Evolutionary conservation across 2,797 vertebrate species (phyloP), one percentile per base, ranked within the genome.

Genomic region (Macroramphosus scolopax): DNA sequence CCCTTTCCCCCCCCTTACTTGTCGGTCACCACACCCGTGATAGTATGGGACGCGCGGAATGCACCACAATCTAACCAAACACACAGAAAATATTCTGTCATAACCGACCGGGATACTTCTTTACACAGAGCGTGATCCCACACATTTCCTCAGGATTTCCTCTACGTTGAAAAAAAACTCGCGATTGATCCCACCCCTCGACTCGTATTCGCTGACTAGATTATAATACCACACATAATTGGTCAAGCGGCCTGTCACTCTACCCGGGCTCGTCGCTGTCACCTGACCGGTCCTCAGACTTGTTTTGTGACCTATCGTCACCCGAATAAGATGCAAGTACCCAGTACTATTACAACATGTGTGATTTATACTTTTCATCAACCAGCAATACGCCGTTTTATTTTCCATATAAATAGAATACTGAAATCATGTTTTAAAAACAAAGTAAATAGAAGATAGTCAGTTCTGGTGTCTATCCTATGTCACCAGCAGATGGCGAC

Each of bases 271-370:
- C 59, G 65, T 75, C 57, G 11, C 71, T 83, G 88, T 95, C 93
- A 95, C 91, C 91, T 95, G 94, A 97, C 92, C 85, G 51, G 77
- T 72, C 47, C 64, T 77, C 84, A 63, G 64, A 83, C 80, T 87
- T 84, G 86, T 88, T 88, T 77, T 70, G 64, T 80, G 84, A 88
- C 81, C 81, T 81, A n/a, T n/a, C n/a, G 71, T 80, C 68, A 75
- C 73, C 81, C 68, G 68, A 67, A 70, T 49, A 35, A 48, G 25
- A 17, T 15, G 14, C 30, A 44, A 39, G 63, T 45, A 18, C 14
- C n/a, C n/a, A n/a, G n/a, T n/a, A n/a, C 6, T 22, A 22, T 22
- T 22, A 22, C 20, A 22, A 22, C 20, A 3, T 22, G 6, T 3
- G 6, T 22, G 6, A 22, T 6, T 8, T 15, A 26, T 1, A 26